Conservation (phyloP, 2,888 invertebrate species). For the Allacma fusca region DNA sequence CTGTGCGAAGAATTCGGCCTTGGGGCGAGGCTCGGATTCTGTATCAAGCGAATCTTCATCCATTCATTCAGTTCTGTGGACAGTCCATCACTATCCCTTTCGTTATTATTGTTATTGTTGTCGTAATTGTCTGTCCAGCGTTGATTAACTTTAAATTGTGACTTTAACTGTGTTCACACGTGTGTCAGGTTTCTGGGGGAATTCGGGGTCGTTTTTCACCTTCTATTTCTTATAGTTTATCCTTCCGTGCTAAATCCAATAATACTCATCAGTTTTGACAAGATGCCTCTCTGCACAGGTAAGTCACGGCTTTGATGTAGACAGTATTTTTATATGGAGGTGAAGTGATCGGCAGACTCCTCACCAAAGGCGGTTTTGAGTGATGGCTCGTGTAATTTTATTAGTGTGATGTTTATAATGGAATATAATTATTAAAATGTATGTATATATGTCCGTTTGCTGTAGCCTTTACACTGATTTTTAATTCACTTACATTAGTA, state of each 20-base stretch:
- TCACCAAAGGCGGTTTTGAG: no score
- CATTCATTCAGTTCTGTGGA: conserved; percentile 27
- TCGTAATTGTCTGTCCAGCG: not conserved
- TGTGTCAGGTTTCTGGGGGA: not conserved
- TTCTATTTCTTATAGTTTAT: no score
- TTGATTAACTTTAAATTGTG: not conserved
- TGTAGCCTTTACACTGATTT: no score
- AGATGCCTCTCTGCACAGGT: conserved; percentile 49
- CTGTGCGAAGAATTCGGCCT: conserved; percentile 49
- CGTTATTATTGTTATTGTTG: conserved; percentile 31
- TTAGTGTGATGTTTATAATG: no score
- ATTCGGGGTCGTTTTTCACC: no score
- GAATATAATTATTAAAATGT: no score
- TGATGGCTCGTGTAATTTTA: no score
- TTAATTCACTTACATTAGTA: no score
- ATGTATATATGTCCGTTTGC: no score
- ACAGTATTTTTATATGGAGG: not conserved
- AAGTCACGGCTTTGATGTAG: not conserved
- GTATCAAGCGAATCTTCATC: conserved; percentile 25
- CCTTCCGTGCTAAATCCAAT: no score
- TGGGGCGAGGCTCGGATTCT: conserved; percentile 49
- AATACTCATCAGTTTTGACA: not conserved
- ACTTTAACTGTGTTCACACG: not conserved
- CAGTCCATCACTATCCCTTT: conserved; percentile 39
- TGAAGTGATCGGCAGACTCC: no score